Evolutionary conservation across 2,888 invertebrate species (phyloP), one percentile per base, ranked within the genome.

Genomic region (Chrysolina haemoptera): DNA sequence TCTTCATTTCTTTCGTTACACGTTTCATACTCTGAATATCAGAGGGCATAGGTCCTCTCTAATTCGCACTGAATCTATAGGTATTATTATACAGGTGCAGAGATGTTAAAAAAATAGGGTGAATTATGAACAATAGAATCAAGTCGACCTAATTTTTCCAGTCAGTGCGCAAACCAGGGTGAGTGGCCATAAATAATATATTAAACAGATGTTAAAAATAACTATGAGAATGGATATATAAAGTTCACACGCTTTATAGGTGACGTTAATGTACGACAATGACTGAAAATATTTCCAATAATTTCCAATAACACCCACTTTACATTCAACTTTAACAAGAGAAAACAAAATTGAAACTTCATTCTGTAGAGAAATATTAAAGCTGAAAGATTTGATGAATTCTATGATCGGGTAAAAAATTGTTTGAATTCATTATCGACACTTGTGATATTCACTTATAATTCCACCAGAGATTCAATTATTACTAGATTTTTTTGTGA

Each of bases 91-190:
- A 59, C 59, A 59, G 59, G 59, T 59, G 53, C n/a, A 35, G 22
- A 59, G 35, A 27, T 20, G 18, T 4, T 53, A 1, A 11, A 53
- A 53, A 53, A 53, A 9, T 53, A 53, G 53, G 53, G 53, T 53
- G 53, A 53, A 53, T 53, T 20, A 20, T 53, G 11, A 53, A 53
- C 53, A 59, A 59, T 27, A 59, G 35, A 59, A 59, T 35, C n/a
- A 59, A n/a, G 14, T 59, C 22, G 22, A 59, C 59, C 59, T 27
- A 27, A 27, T 59, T 59, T 59, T 59, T 35, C 59, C 59, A 35
- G 59, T 59, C 59, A 59, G 2, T 14, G 16, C 14, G 14, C 35
- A 35, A n/a, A 59, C 27, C 14, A 8, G 35, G 59, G 14, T 59
- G 10, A 59, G 35, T n/a, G n/a, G 27, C 8, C 35, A 59, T 59